These are phyloP conservation scores for Paguma larvata DNA, from an alignment of 2,797 vertebrate genomes.

Conservation along the genomic window DNA sequence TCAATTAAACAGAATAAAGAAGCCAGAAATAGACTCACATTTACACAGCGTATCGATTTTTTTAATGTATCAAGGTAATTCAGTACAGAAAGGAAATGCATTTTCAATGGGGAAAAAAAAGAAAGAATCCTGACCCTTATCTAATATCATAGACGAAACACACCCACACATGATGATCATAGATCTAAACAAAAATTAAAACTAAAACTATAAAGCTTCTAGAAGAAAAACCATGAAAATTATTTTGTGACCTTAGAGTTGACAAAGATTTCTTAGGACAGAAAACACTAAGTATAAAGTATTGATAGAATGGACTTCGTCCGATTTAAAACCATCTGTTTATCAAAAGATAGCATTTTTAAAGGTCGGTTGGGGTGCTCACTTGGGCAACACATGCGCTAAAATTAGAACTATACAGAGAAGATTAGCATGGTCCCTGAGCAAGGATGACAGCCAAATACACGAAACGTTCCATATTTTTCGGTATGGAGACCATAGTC, in stretches of 20 bases:
- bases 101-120: background rate
- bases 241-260: background rate
- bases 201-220: background rate
- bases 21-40: background rate
- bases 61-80: background rate
- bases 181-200: background rate
- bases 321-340: background rate
- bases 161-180: background rate
- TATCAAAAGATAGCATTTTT: background rate
- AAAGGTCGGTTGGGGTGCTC: background rate
- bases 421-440: background rate
- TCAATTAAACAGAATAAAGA: conserved; percentile 5
- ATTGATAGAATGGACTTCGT: background rate
- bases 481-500: too few species aligned
- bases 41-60: background rate
- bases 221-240: background rate
- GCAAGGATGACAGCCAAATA: background rate
- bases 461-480: background rate
- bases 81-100: background rate
- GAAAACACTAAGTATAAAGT: background rate
- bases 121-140: background rate
- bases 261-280: background rate
- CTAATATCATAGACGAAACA: background rate
- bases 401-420: background rate
- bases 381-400: background rate